Evolutionary conservation across 2,113 vertebrate genomes (phyloP), one percentile per base, ranked within the genome.

Genomic region (Anoplopoma fimbria): DNA sequence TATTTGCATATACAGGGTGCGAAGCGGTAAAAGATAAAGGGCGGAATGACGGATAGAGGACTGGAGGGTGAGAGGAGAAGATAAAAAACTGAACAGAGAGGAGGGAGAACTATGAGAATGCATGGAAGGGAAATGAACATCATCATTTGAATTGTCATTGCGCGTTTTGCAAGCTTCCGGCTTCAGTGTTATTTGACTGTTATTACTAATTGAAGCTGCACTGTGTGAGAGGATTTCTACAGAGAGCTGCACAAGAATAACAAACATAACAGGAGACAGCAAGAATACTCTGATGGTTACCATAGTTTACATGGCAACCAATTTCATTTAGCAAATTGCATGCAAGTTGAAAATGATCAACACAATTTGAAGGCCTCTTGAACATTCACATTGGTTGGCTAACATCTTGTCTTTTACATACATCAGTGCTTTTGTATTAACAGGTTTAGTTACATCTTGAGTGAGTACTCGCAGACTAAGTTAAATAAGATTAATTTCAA

Each of bases 1-100:
- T 84, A 89, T 92, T 92, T 93, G 78, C 83, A 91, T 91, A 86
- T 45, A 42, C 9, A 45, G 58, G 36, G 42, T 51, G 47, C 13
- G 76, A 61, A 31, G 51, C 67, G 68, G 23, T 55, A 70, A 75
- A 45, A 82, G 79, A 85, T 69, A 83, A 69, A 36, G 38, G 51
- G 34, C 29, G 23, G 27, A 31, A 49, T 75, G 71, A 68, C 0
- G n/a, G 61, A 51, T 51, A 58, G 55, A 47, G 38, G 69, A 67
- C 10, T 40, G 38, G 12, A 73, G 33, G 67, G 17, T 7, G 12
- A 29, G 36, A 61, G 25, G 25, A 53, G 33, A 72, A 15, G 13
- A 47, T 33, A 58, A 45, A n/a, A 57, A 42, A 9, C 9, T 14
- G 27, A 58, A n/a, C 10, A 62, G 60, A 81, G 40, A 55, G 60